Conservation (phyloP, 2,888 invertebrate species). For the Mongoloraphidia duomilia region DNA sequence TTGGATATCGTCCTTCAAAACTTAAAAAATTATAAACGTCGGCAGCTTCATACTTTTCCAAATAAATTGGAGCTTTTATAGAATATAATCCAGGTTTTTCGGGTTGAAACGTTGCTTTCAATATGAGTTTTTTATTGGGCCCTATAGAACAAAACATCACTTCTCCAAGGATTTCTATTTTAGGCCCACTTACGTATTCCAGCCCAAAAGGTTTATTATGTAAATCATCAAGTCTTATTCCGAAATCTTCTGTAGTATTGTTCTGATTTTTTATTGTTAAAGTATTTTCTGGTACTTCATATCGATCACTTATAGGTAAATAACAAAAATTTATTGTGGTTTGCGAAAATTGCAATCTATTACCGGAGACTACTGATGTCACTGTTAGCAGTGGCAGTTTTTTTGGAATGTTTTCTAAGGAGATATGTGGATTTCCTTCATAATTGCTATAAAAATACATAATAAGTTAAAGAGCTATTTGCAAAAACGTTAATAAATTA, state of each 20-base stretch:
- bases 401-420: background rate
- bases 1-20: constrained; percentile 20
- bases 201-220: constrained; percentile 20
- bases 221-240: constrained; percentile 21
- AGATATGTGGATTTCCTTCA: constrained; percentile 2
- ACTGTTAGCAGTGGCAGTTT: background rate
- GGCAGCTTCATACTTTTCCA: constrained; percentile 20
- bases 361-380: background rate
- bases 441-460: constrained; percentile 4
- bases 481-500: too few species aligned
- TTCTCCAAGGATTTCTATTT: constrained; percentile 9
- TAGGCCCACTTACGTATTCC: constrained; percentile 14
- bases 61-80: constrained; percentile 23
- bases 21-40: constrained; percentile 24
- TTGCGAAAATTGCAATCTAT: constrained; percentile 11
- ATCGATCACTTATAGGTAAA: background rate
- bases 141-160: constrained; percentile 18
- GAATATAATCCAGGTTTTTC: constrained; percentile 17
- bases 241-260: constrained; percentile 14
- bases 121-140: constrained; percentile 17
- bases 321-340: constrained; percentile 9
- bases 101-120: constrained; percentile 21
- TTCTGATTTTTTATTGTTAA: too few species aligned
- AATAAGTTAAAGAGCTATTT: background rate
- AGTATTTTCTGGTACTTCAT: too few species aligned